These are phyloP conservation scores for Heterotilapia buettikoferi DNA, from an alignment of 2,113 vertebrate genomes.

Conservation along the genomic window DNA sequence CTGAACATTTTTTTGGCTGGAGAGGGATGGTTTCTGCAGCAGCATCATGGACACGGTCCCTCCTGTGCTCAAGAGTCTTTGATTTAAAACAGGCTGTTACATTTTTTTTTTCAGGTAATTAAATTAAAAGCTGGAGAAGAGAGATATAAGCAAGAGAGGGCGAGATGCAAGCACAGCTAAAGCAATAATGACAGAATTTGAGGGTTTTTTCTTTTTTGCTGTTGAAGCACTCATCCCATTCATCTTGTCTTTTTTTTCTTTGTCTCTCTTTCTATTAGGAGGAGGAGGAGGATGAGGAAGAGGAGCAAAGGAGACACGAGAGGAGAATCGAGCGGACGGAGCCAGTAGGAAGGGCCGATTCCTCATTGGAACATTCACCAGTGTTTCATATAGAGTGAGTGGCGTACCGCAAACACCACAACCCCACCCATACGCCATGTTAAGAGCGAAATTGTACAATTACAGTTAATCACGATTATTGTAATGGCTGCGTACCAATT, in stretches of 20 bases:
- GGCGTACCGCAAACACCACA: background rate
- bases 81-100: slow-evolving; percentile 21
- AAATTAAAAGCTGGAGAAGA: slow-evolving; percentile 26
- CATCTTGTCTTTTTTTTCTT: background rate
- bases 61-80: background rate
- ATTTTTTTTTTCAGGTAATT: slow-evolving; percentile 26
- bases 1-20: background rate
- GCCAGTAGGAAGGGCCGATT: slow-evolving; percentile 89
- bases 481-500: background rate
- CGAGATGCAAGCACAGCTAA: background rate
- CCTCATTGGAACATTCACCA: slow-evolving; percentile 77
- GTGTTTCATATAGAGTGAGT: slow-evolving; percentile 88
- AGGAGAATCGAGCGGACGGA: slow-evolving; percentile 86
- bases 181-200: background rate
- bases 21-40: background rate
- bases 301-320: slow-evolving; percentile 73
- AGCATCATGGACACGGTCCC: background rate
- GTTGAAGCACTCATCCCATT: background rate
- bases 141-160: background rate
- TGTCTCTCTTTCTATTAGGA: slow-evolving; percentile 4
- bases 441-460: background rate
- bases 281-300: slow-evolving; percentile 71
- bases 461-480: background rate
- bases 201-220: background rate
- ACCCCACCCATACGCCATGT: background rate